Conservation (phyloP, 2,888 invertebrate genomes). For the Drosophila anceps region DNA sequence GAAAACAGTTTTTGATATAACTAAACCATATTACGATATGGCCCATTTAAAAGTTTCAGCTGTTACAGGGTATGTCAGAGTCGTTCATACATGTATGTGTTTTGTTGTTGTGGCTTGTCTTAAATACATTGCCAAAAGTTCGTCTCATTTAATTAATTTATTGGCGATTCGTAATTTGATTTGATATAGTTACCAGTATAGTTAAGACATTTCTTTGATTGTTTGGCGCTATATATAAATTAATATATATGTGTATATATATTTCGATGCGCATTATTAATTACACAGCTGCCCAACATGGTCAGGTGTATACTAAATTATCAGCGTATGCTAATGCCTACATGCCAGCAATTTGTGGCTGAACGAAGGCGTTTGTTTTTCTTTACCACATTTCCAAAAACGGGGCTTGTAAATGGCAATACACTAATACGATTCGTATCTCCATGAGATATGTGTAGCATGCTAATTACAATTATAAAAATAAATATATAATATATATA, state of each 20-base stretch:
- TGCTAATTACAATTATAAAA: slow-evolving; percentile 1
- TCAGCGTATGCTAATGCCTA: slow-evolving; percentile 19
- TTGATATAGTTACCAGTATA: slow-evolving; percentile 5
- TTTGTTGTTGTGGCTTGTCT: background rate
- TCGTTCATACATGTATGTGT: background rate
- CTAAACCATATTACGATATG: background rate
- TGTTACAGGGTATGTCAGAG: background rate
- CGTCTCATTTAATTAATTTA: slow-evolving; percentile 10
- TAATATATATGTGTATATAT: background rate
- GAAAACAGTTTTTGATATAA: too few relatives aligned
- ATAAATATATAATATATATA: background rate
- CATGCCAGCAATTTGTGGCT: slow-evolving; percentile 27
- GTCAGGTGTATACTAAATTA: slow-evolving; percentile 27
- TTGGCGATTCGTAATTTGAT: slow-evolving; percentile 23
- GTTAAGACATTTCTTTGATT: slow-evolving; percentile 32
- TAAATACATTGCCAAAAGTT: background rate
- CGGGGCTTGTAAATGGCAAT: slow-evolving; percentile 6
- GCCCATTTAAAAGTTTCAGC: background rate
- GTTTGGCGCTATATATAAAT: background rate
- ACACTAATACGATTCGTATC: background rate
- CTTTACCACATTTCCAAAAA: slow-evolving; percentile 8
- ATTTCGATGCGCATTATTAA: slow-evolving; percentile 49
- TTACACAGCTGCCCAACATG: slow-evolving; percentile 42
- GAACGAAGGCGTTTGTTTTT: slow-evolving; percentile 53
- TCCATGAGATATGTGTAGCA: background rate